Evolutionary conservation across 2,888 invertebrate genomes (phyloP).

Genomic region (Drosophila bunnanda): DNA sequence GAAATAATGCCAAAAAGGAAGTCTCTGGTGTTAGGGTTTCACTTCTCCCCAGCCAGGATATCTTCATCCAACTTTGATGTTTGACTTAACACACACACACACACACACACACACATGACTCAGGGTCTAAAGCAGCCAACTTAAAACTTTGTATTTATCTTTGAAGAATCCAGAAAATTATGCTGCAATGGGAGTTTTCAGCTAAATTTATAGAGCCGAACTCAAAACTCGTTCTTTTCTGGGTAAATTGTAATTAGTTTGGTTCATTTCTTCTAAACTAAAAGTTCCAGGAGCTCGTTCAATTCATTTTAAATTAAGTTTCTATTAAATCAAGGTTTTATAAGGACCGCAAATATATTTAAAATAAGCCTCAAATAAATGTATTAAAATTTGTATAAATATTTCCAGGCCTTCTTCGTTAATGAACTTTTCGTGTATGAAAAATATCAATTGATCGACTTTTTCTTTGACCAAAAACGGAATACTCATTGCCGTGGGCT

Average conservation of each 20-base stretch:
- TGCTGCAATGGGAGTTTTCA: not conserved
- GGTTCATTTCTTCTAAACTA: no score
- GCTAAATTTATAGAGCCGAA: not conserved
- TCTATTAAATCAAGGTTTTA: no score
- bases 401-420: not conserved
- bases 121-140: not conserved
- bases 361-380: not conserved
- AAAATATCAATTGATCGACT: not conserved
- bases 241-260: not conserved
- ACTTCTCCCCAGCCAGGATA: slow-evolving; percentile 12
- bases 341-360: no score
- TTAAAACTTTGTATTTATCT: slow-evolving; percentile 12
- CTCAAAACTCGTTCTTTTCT: no score
- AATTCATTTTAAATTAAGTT: not conserved
- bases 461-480: not conserved
- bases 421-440: not conserved
- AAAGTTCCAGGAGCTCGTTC: not conserved
- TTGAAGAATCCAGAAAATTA: not conserved
- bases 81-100: slow-evolving; percentile 6
- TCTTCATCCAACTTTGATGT: slow-evolving; percentile 35
- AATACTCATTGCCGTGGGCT: not conserved
- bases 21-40: slow-evolving; percentile 24
- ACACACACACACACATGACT: slow-evolving; percentile 1
- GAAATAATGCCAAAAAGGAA: slow-evolving; percentile 29
- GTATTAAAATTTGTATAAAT: not conserved